Conservation (phyloP, 2,888 invertebrate genomes). For the Drosophila buzzatii region DNA sequence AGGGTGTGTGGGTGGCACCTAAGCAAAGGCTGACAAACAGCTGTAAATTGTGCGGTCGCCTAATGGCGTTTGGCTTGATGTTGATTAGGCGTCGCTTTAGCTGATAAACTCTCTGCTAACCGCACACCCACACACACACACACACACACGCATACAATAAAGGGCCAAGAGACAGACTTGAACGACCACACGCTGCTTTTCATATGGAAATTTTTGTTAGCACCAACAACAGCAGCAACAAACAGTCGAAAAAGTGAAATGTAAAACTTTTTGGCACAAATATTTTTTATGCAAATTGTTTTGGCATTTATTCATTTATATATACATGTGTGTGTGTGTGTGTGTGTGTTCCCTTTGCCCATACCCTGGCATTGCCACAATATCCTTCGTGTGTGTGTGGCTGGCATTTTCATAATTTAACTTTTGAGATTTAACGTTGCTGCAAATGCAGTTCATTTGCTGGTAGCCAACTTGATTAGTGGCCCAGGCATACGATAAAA, state of each 20-base stretch:
- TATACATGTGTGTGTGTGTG: slow-evolving; percentile 21
- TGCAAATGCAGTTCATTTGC: slow-evolving; percentile 55
- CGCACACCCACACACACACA: slow-evolving; percentile 11
- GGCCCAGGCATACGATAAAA: slow-evolving; percentile 21
- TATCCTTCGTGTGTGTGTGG: slow-evolving; percentile 40
- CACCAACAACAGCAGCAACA: slow-evolving; percentile 26
- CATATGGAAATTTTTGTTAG: slow-evolving; percentile 67
- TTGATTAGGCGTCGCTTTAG: slow-evolving; percentile 76
- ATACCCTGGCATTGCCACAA: slow-evolving; percentile 22
- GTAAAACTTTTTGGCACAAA: slow-evolving; percentile 74
- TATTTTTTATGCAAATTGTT: slow-evolving; percentile 78
- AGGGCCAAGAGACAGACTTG: not conserved
- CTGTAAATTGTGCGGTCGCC: slow-evolving; percentile 72
- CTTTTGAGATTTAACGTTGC: slow-evolving; percentile 55
- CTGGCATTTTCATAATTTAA: slow-evolving; percentile 71
- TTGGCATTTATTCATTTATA: slow-evolving; percentile 74
- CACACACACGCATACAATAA: slow-evolving; percentile 2
- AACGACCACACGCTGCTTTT: slow-evolving; percentile 53
- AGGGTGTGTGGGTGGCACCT: not conserved
- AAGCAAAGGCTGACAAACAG: slow-evolving; percentile 53
- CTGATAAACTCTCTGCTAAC: slow-evolving; percentile 70
- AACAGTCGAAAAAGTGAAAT: slow-evolving; percentile 41
- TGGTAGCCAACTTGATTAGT: slow-evolving; percentile 64
- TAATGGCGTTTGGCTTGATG: slow-evolving; percentile 68
- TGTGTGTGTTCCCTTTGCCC: slow-evolving; percentile 7